These are phyloP conservation scores for Falco naumanni DNA, from an alignment of 2,797 vertebrate genomes.

Conservation along the genomic window DNA sequence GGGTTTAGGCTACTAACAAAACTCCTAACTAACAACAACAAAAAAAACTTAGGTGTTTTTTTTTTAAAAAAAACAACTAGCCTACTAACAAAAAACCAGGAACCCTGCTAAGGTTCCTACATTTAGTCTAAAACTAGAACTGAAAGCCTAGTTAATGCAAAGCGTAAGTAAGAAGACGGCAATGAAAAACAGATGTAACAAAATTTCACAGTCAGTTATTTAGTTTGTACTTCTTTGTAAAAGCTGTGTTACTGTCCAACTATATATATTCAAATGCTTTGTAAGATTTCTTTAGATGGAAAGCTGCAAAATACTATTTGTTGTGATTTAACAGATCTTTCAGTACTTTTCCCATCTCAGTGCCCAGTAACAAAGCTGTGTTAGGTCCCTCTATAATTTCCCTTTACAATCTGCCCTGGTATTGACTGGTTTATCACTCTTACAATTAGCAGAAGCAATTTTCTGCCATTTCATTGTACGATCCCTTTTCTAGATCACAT, in stretches of 20 bases:
- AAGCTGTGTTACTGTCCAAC: neutral
- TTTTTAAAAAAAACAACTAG: too few species aligned
- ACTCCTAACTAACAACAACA: neutral
- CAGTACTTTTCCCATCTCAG: neutral
- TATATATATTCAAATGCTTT: neutral
- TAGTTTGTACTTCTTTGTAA: conserved; percentile 6
- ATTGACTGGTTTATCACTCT: neutral
- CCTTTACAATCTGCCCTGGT: neutral
- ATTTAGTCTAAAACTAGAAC: conserved; percentile 12
- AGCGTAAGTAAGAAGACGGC: neutral
- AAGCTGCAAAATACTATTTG: neutral
- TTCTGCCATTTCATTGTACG: neutral
- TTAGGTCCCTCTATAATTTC: neutral
- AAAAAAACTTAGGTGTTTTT: too few species aligned
- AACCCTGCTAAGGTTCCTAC: neutral
- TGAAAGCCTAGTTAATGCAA: neutral
- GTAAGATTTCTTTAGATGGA: neutral
- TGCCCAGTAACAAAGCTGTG: neutral
- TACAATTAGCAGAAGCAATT: conserved; percentile 7
- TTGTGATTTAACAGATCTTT: neutral
- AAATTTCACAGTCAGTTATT: conserved; percentile 31
- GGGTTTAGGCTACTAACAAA: neutral
- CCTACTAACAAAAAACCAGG: neutral
- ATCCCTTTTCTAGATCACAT: neutral
- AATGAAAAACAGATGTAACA: conserved; percentile 13